Evolutionary conservation across 2,797 vertebrate species (phyloP).

Genomic region (Peromyscus melanophrys): DNA sequence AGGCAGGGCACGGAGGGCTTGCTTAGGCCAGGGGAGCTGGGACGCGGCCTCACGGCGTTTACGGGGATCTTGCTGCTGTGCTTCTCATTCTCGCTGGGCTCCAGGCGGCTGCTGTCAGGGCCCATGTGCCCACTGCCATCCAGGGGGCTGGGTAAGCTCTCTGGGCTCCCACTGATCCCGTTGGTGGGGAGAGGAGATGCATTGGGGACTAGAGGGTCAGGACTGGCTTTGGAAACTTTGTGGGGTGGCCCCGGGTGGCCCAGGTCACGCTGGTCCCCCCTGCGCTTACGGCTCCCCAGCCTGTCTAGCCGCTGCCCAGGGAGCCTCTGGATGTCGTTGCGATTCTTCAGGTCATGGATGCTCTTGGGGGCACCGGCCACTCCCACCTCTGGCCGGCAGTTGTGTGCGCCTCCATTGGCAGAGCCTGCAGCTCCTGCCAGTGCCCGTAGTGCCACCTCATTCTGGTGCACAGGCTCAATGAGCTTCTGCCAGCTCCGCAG

Average conservation of each 20-base stretch:
- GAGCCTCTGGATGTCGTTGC: conserved; percentile 94
- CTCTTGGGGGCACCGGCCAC: conserved; percentile 89
- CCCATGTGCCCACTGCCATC: conserved; percentile 87
- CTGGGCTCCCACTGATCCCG: conserved; percentile 93
- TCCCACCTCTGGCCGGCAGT: conserved; percentile 93
- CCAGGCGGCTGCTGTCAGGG: conserved; percentile 91
- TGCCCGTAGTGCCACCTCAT: conserved; percentile 90
- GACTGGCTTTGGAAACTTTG: conserved; percentile 92
- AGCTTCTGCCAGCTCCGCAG: conserved; percentile 96
- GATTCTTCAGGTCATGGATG: conserved; percentile 93
- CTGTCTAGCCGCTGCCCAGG: conserved; percentile 92
- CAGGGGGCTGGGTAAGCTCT: conserved; percentile 90
- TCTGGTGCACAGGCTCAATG: conserved; percentile 93
- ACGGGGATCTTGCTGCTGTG: conserved; percentile 93
- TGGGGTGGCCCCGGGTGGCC: conserved; percentile 90
- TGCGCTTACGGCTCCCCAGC: conserved; percentile 91
- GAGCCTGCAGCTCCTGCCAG: conserved; percentile 91
- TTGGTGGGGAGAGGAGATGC: conserved; percentile 93
- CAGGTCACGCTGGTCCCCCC: conserved; percentile 90
- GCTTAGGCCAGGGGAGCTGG: conserved; percentile 91
- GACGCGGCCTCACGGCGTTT: conserved; percentile 93
- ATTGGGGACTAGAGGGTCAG: conserved; percentile 91
- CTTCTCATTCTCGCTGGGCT: conserved; percentile 96
- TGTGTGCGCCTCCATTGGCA: conserved; percentile 95
- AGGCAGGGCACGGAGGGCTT: conserved; percentile 92